Conservation (phyloP, 1,140 invertebrate species). For the Caenorhabditis remanei region DNA sequence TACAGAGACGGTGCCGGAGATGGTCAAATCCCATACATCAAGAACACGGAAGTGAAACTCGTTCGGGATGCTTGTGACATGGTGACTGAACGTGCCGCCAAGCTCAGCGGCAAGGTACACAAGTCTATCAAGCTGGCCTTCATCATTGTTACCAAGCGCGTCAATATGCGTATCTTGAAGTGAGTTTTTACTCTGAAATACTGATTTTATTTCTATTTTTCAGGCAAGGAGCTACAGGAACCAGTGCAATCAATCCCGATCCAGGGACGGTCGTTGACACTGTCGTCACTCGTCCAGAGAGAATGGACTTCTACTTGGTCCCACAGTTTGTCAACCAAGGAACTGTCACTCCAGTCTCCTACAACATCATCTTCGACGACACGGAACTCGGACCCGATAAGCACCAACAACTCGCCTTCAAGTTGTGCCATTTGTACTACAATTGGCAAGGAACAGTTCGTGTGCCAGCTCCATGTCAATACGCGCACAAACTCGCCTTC, state of each 20-base stretch:
- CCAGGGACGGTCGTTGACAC: conserved; percentile 64
- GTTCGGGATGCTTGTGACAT: conserved; percentile 57
- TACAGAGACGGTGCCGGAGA: conserved; percentile 65
- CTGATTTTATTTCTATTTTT: not conserved
- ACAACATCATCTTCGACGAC: conserved; percentile 62
- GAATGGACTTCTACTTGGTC: conserved; percentile 64
- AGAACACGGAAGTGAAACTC: conserved; percentile 52
- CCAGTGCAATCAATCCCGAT: conserved; percentile 42
- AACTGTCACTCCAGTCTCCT: conserved; percentile 62
- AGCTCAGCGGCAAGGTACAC: conserved; percentile 8
- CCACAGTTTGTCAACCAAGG: conserved; percentile 64
- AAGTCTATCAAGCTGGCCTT: conserved; percentile 56
- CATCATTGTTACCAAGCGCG: conserved; percentile 63
- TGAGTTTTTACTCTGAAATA: not conserved
- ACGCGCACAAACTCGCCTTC: conserved; percentile 63
- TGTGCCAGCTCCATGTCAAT: conserved; percentile 62
- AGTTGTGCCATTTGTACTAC: conserved; percentile 62
- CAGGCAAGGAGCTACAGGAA: not conserved
- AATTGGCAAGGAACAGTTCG: conserved; percentile 65
- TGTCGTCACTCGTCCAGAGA: conserved; percentile 57
- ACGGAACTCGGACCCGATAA: conserved; percentile 54
- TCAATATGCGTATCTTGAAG: conserved; percentile 60
- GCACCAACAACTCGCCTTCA: conserved; percentile 65
- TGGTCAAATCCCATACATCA: conserved; percentile 63
- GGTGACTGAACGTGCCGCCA: conserved; percentile 5